Evolutionary conservation across 2,888 invertebrate species (phyloP).

Genomic region (Endomychus coccineus): DNA sequence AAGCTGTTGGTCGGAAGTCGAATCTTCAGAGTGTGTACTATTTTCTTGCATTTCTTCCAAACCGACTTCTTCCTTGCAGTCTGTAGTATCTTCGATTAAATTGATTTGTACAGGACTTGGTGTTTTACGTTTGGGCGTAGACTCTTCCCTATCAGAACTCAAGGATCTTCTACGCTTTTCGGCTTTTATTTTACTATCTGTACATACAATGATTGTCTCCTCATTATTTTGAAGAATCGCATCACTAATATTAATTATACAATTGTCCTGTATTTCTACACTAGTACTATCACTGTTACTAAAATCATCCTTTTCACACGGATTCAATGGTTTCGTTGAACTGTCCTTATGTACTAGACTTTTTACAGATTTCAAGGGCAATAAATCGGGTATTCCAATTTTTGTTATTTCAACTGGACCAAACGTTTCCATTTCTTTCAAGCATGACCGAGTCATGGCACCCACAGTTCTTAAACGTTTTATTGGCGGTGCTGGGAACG

Average conservation of each 20-base stretch:
- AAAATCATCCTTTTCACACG: constrained; percentile 11
- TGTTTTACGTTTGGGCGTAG: constrained; percentile 35
- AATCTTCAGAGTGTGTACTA: constrained; percentile 9
- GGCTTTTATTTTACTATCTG: constrained; percentile 28
- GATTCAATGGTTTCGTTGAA: constrained; percentile 16
- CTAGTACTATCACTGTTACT: constrained; percentile 26
- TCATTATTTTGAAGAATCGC: constrained; percentile 36
- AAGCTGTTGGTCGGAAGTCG: constrained; percentile 11
- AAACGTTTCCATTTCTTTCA: constrained; percentile 15
- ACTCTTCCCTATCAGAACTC: constrained; percentile 31
- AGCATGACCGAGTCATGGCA: constrained; percentile 57
- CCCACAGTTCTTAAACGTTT: constrained; percentile 53
- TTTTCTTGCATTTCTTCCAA: constrained; percentile 10
- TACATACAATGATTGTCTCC: constrained; percentile 42
- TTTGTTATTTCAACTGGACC: constrained; percentile 25
- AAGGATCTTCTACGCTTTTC: constrained; percentile 35
- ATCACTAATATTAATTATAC: constrained; percentile 41
- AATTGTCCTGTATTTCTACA: constrained; percentile 30
- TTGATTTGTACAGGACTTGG: constrained; percentile 28
- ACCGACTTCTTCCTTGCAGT: constrained; percentile 7
- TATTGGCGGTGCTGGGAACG: constrained; percentile 34
- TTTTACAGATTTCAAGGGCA: constrained; percentile 38
- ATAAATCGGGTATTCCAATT: constrained; percentile 39
- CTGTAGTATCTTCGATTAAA: constrained; percentile 11
- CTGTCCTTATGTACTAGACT: constrained; percentile 25